Conservation (phyloP, 2,888 invertebrate species). For the Marronus borbonicus region DNA sequence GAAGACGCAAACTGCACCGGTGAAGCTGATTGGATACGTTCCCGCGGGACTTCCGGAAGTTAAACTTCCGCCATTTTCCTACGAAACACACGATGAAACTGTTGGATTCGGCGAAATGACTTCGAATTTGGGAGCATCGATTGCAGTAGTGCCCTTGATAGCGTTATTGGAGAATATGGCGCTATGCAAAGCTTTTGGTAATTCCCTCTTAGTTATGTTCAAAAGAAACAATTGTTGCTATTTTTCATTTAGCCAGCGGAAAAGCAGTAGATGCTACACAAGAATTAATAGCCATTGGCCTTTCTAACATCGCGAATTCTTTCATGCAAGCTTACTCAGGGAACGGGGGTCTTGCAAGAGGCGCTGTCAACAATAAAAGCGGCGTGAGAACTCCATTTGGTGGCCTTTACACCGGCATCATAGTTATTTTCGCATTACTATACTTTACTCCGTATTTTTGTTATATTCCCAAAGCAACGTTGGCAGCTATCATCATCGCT, state of each 20-base stretch:
- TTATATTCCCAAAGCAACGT: constrained; percentile 87
- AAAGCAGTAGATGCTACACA: constrained; percentile 91
- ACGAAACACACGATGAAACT: constrained; percentile 74
- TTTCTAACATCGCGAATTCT: constrained; percentile 87
- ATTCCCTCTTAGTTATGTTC: constrained; percentile 61
- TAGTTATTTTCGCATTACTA: constrained; percentile 87
- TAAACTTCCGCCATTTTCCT: constrained; percentile 79
- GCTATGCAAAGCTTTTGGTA: constrained; percentile 94
- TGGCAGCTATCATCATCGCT: constrained; percentile 92
- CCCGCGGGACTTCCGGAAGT: constrained; percentile 83
- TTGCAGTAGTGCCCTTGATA: constrained; percentile 89
- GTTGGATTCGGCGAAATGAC: constrained; percentile 81
- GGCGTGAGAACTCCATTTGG: constrained; percentile 90
- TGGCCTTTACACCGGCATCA: constrained; percentile 84
- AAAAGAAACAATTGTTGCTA: neutral
- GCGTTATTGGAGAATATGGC: constrained; percentile 93
- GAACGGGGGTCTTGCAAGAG: constrained; percentile 87
- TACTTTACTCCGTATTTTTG: constrained; percentile 92
- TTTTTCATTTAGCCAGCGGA: constrained; percentile 75
- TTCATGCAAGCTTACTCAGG: constrained; percentile 92
- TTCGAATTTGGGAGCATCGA: constrained; percentile 85
- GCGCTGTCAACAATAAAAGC: constrained; percentile 91
- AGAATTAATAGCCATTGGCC: constrained; percentile 89
- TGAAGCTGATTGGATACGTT: constrained; percentile 82
- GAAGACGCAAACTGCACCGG: constrained; percentile 73